A percentile compares a stretch with the other conserved stretches of the same genome.
Evolutionary conservation across 2,888 invertebrate genomes (phyloP).

Genomic region (Eudemis profundana): DNA sequence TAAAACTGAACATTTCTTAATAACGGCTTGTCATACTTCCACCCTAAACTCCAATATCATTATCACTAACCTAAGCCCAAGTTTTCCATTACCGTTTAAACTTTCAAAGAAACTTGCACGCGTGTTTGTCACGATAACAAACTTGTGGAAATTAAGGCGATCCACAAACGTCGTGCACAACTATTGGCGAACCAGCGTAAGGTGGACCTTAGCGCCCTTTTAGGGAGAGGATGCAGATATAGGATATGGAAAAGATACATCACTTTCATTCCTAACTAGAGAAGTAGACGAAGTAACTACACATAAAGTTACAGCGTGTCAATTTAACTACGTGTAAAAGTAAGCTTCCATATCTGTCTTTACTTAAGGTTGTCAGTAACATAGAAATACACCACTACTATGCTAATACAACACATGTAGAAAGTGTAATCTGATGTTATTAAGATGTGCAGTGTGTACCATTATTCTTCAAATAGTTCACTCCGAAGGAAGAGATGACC

Average conservation of each 20-base stretch:
- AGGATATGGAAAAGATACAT: background rate
- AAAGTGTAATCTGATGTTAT: too few relatives aligned
- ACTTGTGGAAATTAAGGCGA: constrained; percentile 58
- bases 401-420: too few relatives aligned
- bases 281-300: too few relatives aligned
- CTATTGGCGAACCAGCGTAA: constrained; percentile 54
- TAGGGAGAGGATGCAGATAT: constrained; percentile 6
- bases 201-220: constrained; percentile 51
- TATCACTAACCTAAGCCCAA: constrained; percentile 23
- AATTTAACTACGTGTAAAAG: too few relatives aligned
- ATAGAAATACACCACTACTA: too few relatives aligned
- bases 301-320: too few relatives aligned
- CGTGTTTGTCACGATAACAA: constrained; percentile 55
- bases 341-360: too few relatives aligned
- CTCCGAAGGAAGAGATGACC: too few relatives aligned
- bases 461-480: too few relatives aligned
- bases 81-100: constrained; percentile 44
- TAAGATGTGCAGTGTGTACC: too few relatives aligned
- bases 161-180: constrained; percentile 60
- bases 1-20: background rate
- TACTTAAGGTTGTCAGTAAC: too few relatives aligned
- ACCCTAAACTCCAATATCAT: constrained; percentile 31
- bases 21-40: constrained; percentile 19
- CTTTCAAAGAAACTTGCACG: constrained; percentile 41
- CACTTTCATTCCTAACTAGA: too few relatives aligned